A percentile compares a stretch with the other conserved stretches of the same genome.
Conservation (phyloP, 1,140 invertebrate genomes). For the Drosophila miranda region DNA sequence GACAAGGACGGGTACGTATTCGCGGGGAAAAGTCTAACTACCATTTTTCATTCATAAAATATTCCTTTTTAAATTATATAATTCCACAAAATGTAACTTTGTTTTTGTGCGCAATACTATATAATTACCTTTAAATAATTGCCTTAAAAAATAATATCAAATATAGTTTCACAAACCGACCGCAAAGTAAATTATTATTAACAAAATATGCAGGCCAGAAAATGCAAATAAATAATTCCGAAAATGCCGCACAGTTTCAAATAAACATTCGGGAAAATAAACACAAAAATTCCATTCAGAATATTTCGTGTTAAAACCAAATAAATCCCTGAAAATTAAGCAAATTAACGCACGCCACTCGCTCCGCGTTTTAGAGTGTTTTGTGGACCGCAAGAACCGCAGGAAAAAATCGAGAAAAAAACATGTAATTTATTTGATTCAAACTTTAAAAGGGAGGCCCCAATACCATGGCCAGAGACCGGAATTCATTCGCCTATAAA, state of each 20-base stretch:
- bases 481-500: conserved; percentile 7
- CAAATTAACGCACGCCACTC: conserved; percentile 28
- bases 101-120: conserved; percentile 19
- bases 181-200: conserved; percentile 28
- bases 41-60: no score
- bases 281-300: neutral
- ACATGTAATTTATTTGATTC: conserved; percentile 47
- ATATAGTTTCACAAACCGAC: conserved; percentile 13
- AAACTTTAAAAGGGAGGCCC: neutral
- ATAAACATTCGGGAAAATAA: neutral
- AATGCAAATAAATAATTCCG: conserved; percentile 13
- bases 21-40: neutral
- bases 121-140: conserved; percentile 23
- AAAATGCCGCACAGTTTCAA: conserved; percentile 7
- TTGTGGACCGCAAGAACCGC: neutral
- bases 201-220: conserved; percentile 5
- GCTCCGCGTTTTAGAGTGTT: no score
- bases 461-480: neutral
- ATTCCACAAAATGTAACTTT: no score
- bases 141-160: neutral
- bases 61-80: no score
- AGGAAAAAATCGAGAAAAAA: conserved; percentile 11
- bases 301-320: no score
- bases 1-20: conserved; percentile 90
- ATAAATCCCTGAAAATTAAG: conserved; percentile 12